phyloP scores from a whole-genome alignment of 2,888 invertebrate species.

The Yponomeuta sedellus region DNA sequence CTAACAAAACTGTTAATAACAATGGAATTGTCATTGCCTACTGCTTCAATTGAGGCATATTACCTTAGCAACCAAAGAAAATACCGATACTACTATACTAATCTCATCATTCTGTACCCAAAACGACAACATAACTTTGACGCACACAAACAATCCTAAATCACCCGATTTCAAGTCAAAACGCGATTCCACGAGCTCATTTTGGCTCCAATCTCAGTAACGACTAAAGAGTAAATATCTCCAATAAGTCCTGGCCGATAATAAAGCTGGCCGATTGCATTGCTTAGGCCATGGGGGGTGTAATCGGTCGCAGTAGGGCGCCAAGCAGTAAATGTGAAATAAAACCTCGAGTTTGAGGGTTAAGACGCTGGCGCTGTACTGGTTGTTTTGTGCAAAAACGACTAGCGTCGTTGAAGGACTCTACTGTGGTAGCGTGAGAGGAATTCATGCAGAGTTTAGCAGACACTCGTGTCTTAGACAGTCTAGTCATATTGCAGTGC shows the following conservation, averaged over 20 bases:
- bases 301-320: constrained; percentile 16
- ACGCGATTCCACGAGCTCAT: neutral
- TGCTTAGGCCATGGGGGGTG: constrained; percentile 13
- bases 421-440: neutral
- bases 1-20: no score
- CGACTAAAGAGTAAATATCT: neutral
- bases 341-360: constrained; percentile 6
- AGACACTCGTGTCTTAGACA: no score
- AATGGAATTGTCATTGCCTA: no score
- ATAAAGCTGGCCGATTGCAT: constrained; percentile 12
- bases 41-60: no score
- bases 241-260: constrained; percentile 7
- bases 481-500: neutral
- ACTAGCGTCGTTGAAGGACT: neutral
- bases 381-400: neutral
- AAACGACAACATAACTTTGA: neutral
- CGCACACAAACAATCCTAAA: neutral
- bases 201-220: neutral
- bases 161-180: neutral
- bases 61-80: no score
- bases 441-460: neutral
- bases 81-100: no score
- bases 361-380: neutral
- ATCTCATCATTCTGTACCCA: neutral
- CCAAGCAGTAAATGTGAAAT: constrained; percentile 9